Percentiles rank a stretch among this genome's conserved stretches.
phyloP scores from a whole-genome alignment of 2,797 vertebrate species.

The Sebastes cheni region DNA sequence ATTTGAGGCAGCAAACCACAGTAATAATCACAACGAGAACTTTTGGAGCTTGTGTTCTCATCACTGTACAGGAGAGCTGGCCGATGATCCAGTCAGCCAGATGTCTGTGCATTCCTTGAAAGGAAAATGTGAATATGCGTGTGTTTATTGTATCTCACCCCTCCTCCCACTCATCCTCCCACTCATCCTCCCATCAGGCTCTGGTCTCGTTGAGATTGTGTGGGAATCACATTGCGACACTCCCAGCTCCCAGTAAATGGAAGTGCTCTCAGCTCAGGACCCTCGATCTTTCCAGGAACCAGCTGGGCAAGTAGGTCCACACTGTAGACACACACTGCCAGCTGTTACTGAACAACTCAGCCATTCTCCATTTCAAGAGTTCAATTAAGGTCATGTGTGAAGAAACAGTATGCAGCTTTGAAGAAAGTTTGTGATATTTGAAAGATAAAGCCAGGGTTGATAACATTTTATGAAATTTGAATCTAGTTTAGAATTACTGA shows the following conservation, averaged over 20 bases:
- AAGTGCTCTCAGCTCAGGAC: constrained; percentile 89
- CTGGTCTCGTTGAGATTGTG: constrained; percentile 87
- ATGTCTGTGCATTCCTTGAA: constrained; percentile 2
- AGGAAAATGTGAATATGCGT: constrained; percentile 12
- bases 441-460: not conserved
- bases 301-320: constrained; percentile 91
- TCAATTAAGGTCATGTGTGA: not conserved
- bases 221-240: constrained; percentile 86
- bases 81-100: not conserved
- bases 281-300: constrained; percentile 94
- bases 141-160: constrained; percentile 1
- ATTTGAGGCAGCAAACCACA: not conserved
- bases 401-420: not conserved
- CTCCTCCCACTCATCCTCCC: not conserved
- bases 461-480: not conserved
- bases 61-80: not conserved
- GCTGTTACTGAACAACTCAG: not conserved
- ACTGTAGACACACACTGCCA: not conserved
- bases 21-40: not conserved
- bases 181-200: constrained; percentile 75
- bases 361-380: not conserved
- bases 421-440: not conserved
- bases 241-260: constrained; percentile 90
- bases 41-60: not conserved
- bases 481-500: not conserved